A percentile compares a stretch with the other conserved stretches of the same genome.
These are phyloP conservation scores for Myotis lucifugus DNA, from an alignment of 2,113 vertebrate genomes.

Conservation along the genomic window DNA sequence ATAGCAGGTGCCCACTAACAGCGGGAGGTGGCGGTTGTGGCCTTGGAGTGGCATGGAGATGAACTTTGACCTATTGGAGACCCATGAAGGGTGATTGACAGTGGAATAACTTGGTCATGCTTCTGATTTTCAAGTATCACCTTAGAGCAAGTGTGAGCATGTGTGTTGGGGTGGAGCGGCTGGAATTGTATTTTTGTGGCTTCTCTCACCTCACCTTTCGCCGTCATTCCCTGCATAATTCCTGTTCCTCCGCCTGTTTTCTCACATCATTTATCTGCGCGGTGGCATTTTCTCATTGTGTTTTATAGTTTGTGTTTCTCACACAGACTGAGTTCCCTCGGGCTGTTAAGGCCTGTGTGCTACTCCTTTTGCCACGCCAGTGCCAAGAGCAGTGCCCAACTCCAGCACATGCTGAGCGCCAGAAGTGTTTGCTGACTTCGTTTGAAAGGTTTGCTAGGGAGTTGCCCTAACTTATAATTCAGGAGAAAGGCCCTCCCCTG, in stretches of 20 bases:
- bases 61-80: neutral
- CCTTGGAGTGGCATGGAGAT: neutral
- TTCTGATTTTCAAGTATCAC: neutral
- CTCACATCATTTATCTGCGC: neutral
- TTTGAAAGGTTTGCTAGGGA: conserved; percentile 69
- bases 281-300: conserved; percentile 26
- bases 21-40: neutral
- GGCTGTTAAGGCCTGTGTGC: conserved; percentile 36
- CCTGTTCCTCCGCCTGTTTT: neutral
- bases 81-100: neutral
- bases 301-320: conserved; percentile 40
- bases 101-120: neutral
- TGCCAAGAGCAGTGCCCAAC: conserved; percentile 31
- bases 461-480: conserved; percentile 65
- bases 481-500: conserved; percentile 57
- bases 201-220: neutral
- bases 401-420: neutral
- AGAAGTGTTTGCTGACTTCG: conserved; percentile 47
- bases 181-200: neutral
- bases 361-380: conserved; percentile 15
- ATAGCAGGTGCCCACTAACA: neutral
- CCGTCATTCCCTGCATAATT: neutral
- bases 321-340: neutral
- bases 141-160: neutral
- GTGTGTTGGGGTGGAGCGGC: neutral